A percentile compares a stretch with the other conserved stretches of the same genome.
Evolutionary conservation across 2,797 vertebrate species (phyloP).

Genomic region (Sebastes trivittatus): DNA sequence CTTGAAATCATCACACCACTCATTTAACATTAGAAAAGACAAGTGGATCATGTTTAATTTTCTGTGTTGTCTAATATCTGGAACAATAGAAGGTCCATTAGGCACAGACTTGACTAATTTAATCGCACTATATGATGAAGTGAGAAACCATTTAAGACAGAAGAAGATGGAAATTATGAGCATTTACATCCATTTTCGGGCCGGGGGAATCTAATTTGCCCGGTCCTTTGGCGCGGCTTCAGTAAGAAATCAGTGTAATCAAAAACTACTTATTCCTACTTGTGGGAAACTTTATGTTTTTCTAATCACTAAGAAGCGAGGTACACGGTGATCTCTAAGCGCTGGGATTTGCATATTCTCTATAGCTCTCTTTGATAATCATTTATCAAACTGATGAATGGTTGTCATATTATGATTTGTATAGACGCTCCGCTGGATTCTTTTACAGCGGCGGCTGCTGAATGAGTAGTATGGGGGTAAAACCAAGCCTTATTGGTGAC

Average conservation of each 20-base stretch:
- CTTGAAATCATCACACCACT: not conserved
- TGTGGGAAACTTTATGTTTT: constrained; percentile 15
- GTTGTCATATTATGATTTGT: constrained; percentile 52
- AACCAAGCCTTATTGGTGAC: constrained; percentile 49
- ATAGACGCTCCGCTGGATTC: constrained; percentile 35
- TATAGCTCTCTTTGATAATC: constrained; percentile 41
- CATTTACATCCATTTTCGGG: constrained; percentile 26
- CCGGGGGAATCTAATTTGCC: constrained; percentile 20
- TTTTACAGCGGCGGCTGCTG: constrained; percentile 25
- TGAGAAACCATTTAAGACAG: constrained; percentile 38
- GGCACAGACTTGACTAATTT: constrained; percentile 46
- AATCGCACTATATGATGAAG: constrained; percentile 43
- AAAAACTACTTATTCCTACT: constrained; percentile 22
- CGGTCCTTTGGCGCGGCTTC: not conserved
- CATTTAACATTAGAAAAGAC: constrained; percentile 16
- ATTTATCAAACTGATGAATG: constrained; percentile 66
- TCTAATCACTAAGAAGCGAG: constrained; percentile 11
- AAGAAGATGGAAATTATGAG: constrained; percentile 16
- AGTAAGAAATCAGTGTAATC: constrained; percentile 15
- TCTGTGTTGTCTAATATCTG: constrained; percentile 43
- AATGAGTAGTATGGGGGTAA: constrained; percentile 36
- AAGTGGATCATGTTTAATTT: constrained; percentile 26
- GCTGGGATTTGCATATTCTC: constrained; percentile 47
- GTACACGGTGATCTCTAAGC: constrained; percentile 14
- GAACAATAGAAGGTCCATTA: constrained; percentile 55